These are phyloP conservation scores for Synanthedon andrenaeformis DNA, from an alignment of 2,888 invertebrate genomes.

Conservation along the genomic window DNA sequence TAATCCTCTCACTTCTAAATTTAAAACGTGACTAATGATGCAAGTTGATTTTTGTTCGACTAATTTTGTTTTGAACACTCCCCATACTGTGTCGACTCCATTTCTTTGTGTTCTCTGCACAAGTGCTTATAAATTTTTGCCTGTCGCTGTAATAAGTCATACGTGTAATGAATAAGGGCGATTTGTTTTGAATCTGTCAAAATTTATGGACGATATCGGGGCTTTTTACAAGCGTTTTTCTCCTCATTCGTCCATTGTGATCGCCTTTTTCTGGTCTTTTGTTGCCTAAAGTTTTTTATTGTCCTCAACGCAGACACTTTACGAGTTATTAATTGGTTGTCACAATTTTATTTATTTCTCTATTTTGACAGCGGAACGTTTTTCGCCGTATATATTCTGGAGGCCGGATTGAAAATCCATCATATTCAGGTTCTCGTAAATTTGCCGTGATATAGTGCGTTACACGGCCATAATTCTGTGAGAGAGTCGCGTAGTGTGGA, in stretches of 20 bases:
- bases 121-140: slow-evolving; percentile 57
- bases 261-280: slow-evolving; percentile 62
- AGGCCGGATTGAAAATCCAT: slow-evolving; percentile 68
- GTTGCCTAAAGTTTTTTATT: slow-evolving; percentile 50
- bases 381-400: slow-evolving; percentile 60
- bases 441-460: slow-evolving; percentile 66
- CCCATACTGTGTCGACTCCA: slow-evolving; percentile 30
- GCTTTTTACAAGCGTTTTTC: slow-evolving; percentile 64
- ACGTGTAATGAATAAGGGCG: slow-evolving; percentile 69
- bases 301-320: slow-evolving; percentile 64
- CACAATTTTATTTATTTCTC: slow-evolving; percentile 68
- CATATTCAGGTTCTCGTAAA: slow-evolving; percentile 70
- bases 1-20: slow-evolving; percentile 19
- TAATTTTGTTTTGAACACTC: slow-evolving; percentile 35
- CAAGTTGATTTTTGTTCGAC: slow-evolving; percentile 32
- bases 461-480: slow-evolving; percentile 65
- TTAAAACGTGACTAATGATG: slow-evolving; percentile 61
- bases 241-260: slow-evolving; percentile 59
- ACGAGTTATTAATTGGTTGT: slow-evolving; percentile 72
- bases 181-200: slow-evolving; percentile 69
- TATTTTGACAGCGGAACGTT: slow-evolving; percentile 64
- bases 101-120: slow-evolving; percentile 47
- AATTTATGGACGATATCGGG: slow-evolving; percentile 65
- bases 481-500: slow-evolving; percentile 62
- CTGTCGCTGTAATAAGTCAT: slow-evolving; percentile 62